Evolutionary conservation across 2,113 vertebrate species (phyloP), one percentile per base, ranked within the genome.

Genomic region (Toxotes jaculatrix): DNA sequence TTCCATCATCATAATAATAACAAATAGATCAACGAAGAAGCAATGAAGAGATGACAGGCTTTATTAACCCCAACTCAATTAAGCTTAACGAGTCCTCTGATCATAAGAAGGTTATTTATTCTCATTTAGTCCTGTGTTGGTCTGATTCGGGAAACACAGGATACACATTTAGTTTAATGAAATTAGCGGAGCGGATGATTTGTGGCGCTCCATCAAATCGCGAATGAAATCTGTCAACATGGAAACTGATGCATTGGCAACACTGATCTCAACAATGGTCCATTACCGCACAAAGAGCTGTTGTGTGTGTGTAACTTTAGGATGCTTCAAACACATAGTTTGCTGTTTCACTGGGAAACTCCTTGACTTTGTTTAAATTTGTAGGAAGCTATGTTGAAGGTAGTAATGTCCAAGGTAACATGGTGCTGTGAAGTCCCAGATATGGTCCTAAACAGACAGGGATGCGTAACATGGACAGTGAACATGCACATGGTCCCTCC

Each of bases 1-100:
- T 90, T 91, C 84, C 80, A 91, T 93, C 92, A 90, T 80, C 73
- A 64, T 88, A 87, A 92, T 72, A 77, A 87, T 80, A 92, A 92
- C 92, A 94, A 93, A 93, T 90, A 83, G 70, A 88, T 91, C 88
- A 83, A 89, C 90, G 75, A 74, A 86, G 86, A 92, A 83, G 85
- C 83, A 82, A 88, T 57, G 69, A 64, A 87, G 88, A 92, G 80
- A 83, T 76, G 87, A 88, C 87, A 82, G 84, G 80, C 87, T 93
- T 91, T 91, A 93, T 93, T 89, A 93, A 93, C 86, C 90, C 90
- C 91, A 88, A 88, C 93, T 93, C 90, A 94, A 93, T 93, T 93
- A 93, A 87, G 88, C 86, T 53, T 84, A 93, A 93, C 79, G 91
- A 87, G 86, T 85, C 87, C 88, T 91, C 80, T 83, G 93, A 81